phyloP scores from a whole-genome alignment of 1,140 invertebrate genomes.

The Bombus huntii region DNA sequence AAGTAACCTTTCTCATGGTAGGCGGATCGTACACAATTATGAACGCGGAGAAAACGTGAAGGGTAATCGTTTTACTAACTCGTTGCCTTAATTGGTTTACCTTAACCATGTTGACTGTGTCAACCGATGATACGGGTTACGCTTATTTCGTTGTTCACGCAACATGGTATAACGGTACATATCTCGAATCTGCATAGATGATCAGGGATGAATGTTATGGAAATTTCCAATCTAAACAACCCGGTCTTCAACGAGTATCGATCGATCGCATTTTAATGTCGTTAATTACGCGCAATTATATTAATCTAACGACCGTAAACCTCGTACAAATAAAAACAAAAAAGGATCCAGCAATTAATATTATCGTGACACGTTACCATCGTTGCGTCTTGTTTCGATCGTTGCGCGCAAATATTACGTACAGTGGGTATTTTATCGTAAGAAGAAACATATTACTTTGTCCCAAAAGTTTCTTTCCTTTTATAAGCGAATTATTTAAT shows the following conservation, averaged over 20 bases:
- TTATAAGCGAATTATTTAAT: too few species aligned
- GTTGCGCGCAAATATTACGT: not conserved
- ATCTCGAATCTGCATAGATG: slow-evolving; percentile 23
- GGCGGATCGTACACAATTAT: not conserved
- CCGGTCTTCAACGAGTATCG: not conserved
- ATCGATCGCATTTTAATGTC: slow-evolving; percentile 10
- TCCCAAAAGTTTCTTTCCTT: too few species aligned
- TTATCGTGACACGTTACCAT: too few species aligned
- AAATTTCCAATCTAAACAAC: slow-evolving; percentile 16
- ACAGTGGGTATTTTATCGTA: too few species aligned
- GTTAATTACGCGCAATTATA: not conserved
- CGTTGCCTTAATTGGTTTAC: slow-evolving; percentile 37
- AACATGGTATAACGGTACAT: not conserved
- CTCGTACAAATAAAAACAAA: not conserved
- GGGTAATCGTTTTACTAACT: slow-evolving; percentile 18
- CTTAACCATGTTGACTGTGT: slow-evolving; percentile 9
- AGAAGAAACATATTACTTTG: too few species aligned
- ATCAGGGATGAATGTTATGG: slow-evolving; percentile 18
- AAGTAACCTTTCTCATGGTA: too few species aligned
- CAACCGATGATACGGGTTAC: slow-evolving; percentile 12
- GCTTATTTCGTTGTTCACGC: slow-evolving; percentile 4
- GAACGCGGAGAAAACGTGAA: not conserved
- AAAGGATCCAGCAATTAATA: too few species aligned
- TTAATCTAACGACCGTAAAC: not conserved
- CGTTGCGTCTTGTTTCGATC: too few species aligned